phyloP scores from a whole-genome alignment of 2,113 vertebrate genomes.

The Phylloscopus whistleri region DNA sequence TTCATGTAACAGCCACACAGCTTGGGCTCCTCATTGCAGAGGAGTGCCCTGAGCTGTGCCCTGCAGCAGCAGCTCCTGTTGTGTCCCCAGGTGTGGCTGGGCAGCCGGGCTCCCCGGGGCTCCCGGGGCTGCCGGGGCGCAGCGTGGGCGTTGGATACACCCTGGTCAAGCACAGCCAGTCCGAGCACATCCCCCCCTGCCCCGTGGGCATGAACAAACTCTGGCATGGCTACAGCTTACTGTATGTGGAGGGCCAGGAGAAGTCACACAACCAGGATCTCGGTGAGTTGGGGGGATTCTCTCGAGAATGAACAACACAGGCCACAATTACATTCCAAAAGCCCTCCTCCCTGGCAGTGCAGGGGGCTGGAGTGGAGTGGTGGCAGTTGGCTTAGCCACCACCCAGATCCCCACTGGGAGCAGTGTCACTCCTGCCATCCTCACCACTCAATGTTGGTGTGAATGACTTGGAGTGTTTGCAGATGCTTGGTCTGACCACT shows the following conservation, averaged over 20 bases:
- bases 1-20: not conserved
- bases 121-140: conserved; percentile 76
- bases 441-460: not conserved
- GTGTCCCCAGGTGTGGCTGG: conserved; percentile 67
- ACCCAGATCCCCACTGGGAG: not conserved
- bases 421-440: not conserved
- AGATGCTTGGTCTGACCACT: not conserved
- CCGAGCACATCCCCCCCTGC: conserved; percentile 84
- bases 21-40: not conserved
- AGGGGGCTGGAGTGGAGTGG: not conserved
- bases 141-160: conserved; percentile 80
- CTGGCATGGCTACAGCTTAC: conserved; percentile 93
- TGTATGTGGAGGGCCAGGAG: conserved; percentile 95
- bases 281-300: conserved; percentile 69
- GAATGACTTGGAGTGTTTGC: not conserved
- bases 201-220: conserved; percentile 87
- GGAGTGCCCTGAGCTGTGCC: not conserved
- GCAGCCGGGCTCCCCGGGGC: conserved; percentile 62
- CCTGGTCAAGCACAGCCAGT: conserved; percentile 94
- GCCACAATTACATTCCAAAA: not conserved
- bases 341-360: not conserved
- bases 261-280: conserved; percentile 97
- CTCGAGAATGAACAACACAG: not conserved
- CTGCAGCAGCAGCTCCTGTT: not conserved
- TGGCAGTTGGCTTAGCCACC: not conserved